Percentiles rank a stretch among this genome's conserved stretches.
Evolutionary conservation across 2,888 invertebrate species (phyloP).

Genomic region (Tetrapedia diversipes): DNA sequence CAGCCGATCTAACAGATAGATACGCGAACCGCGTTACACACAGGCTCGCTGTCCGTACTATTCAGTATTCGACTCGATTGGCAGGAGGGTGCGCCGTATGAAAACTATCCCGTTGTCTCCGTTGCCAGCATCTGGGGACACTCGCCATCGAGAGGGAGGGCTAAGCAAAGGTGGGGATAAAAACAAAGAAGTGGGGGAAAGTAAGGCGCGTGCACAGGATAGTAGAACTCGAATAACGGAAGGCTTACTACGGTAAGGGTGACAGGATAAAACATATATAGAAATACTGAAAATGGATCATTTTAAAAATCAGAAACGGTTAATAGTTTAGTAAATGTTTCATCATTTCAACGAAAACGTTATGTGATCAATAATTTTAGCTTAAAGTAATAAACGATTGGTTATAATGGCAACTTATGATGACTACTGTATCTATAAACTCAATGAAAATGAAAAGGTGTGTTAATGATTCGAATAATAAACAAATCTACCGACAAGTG

Average conservation of each 20-base stretch:
- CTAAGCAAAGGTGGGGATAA: not conserved
- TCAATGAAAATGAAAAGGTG: not conserved
- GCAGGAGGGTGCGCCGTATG: constrained; percentile 66
- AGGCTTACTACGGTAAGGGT: constrained; percentile 6
- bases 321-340: not conserved
- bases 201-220: constrained; percentile 42
- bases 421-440: not conserved
- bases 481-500: constrained; percentile 3
- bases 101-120: constrained; percentile 66
- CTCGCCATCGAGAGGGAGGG: constrained; percentile 43
- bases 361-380: not conserved
- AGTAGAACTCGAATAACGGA: constrained; percentile 33
- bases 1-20: not conserved
- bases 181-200: constrained; percentile 15
- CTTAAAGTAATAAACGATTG: not conserved
- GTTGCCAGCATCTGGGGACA: constrained; percentile 55
- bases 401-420: not conserved
- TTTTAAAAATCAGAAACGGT: not conserved
- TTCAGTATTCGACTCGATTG: constrained; percentile 36
- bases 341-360: not conserved
- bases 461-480: constrained; percentile 5
- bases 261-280: constrained; percentile 1
- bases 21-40: constrained; percentile 33
- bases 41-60: constrained; percentile 19
- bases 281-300: constrained; percentile 3